Conservation (phyloP, 2,797 vertebrate genomes). For the Pipistrellus pipistrellus region DNA sequence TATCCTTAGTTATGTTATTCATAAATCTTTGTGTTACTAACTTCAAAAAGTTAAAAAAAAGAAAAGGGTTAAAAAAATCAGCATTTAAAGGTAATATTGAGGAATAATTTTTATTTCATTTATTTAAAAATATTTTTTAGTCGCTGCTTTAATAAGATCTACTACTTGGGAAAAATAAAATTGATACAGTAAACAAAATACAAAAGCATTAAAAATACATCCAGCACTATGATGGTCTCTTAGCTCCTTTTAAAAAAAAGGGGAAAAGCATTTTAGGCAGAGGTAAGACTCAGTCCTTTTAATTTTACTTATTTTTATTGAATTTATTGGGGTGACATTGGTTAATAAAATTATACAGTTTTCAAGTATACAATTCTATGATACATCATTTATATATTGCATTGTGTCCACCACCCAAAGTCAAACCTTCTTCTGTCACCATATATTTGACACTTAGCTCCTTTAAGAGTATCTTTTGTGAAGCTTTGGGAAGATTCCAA, state of each 20-base stretch:
- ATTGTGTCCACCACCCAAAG: not conserved
- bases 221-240: not conserved
- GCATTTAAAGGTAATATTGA: not conserved
- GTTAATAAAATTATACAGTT: not conserved
- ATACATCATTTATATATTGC: not conserved
- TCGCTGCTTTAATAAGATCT: not conserved
- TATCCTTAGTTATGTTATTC: not conserved
- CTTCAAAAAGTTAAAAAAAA: not conserved
- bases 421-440: not conserved
- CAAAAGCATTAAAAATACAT: not conserved
- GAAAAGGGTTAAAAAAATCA: not conserved
- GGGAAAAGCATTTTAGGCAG: too few species aligned
- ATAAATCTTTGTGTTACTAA: not conserved
- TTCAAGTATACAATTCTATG: not conserved
- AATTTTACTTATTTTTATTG: not conserved
- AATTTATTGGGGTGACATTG: not conserved
- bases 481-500: not conserved
- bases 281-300: too few species aligned
- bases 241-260: not conserved
- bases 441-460: not conserved
- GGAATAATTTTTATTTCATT: not conserved
- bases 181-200: not conserved
- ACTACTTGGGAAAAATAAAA: not conserved
- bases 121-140: conserved; percentile 9
- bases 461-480: not conserved